Percentiles rank a stretch among this genome's conserved stretches.
These are phyloP conservation scores for Atethmia centrago DNA, from an alignment of 2,888 invertebrate species.

Conservation along the genomic window DNA sequence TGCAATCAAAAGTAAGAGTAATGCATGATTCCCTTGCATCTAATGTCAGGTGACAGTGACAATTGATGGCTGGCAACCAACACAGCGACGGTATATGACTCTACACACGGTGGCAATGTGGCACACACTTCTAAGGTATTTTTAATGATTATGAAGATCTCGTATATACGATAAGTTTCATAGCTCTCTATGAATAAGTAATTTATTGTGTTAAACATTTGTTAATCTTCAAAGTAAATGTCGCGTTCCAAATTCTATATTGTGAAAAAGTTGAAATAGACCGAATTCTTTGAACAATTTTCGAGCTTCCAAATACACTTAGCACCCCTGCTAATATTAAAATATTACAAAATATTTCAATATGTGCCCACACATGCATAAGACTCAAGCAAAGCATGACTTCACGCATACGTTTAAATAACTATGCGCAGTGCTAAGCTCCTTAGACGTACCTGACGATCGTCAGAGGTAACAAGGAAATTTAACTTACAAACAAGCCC, in stretches of 20 bases:
- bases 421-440: slow-evolving; percentile 30
- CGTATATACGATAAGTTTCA: not conserved
- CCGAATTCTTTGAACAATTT: not conserved
- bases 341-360: slow-evolving; percentile 7
- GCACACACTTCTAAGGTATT: not conserved
- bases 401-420: slow-evolving; percentile 19
- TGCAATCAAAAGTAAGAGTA: slow-evolving; percentile 2
- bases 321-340: not conserved
- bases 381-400: not conserved
- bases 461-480: slow-evolving; percentile 14
- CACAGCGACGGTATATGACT: slow-evolving; percentile 20
- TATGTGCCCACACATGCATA: not conserved
- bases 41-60: slow-evolving; percentile 6
- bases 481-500: not conserved
- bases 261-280: not conserved
- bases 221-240: not conserved
- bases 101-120: slow-evolving; percentile 13
- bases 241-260: not conserved
- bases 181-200: not conserved
- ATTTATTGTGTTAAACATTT: not conserved
- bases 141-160: slow-evolving; percentile 1
- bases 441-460: slow-evolving; percentile 4
- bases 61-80: not conserved
- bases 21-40: slow-evolving; percentile 3
- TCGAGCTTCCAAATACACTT: not conserved